These are phyloP conservation scores for Leptopterna dolabrata DNA, from an alignment of 2,888 invertebrate species.

Conservation along the genomic window DNA sequence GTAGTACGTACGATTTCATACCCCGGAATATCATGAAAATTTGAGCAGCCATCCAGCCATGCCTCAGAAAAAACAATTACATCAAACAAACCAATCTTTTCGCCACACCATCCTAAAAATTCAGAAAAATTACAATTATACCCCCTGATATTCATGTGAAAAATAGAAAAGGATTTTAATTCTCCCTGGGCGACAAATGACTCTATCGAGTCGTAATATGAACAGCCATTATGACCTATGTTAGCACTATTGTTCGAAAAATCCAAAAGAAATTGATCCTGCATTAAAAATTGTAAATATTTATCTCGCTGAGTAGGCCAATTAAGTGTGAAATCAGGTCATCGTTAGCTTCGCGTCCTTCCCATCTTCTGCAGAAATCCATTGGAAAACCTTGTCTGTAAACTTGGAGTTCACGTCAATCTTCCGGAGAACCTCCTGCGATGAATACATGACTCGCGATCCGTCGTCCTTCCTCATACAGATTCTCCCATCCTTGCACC, in stretches of 20 bases:
- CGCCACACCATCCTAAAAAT: neutral
- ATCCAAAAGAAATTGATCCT: constrained; percentile 9
- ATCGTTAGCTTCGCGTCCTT: neutral
- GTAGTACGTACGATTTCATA: neutral
- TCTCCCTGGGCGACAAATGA: neutral
- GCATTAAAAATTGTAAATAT: neutral
- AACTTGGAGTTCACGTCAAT: neutral
- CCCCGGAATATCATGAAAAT: neutral
- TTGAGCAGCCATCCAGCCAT: neutral
- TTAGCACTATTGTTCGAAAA: neutral
- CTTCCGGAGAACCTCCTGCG: neutral
- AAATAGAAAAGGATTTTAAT: neutral
- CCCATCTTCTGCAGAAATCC: neutral
- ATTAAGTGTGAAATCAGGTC: neutral
- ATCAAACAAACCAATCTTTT: neutral
- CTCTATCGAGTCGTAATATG: neutral
- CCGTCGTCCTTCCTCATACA: neutral
- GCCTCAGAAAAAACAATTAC: constrained; percentile 8
- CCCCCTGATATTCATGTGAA: constrained; percentile 22
- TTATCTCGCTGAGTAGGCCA: neutral
- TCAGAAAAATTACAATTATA: neutral
- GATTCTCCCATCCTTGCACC: neutral
- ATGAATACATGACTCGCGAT: neutral
- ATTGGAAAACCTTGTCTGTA: neutral
- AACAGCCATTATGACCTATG: neutral